A percentile compares a stretch with the other conserved stretches of the same genome.
Conservation (phyloP, 2,797 vertebrate genomes). For the Pitangus sulphuratus region DNA sequence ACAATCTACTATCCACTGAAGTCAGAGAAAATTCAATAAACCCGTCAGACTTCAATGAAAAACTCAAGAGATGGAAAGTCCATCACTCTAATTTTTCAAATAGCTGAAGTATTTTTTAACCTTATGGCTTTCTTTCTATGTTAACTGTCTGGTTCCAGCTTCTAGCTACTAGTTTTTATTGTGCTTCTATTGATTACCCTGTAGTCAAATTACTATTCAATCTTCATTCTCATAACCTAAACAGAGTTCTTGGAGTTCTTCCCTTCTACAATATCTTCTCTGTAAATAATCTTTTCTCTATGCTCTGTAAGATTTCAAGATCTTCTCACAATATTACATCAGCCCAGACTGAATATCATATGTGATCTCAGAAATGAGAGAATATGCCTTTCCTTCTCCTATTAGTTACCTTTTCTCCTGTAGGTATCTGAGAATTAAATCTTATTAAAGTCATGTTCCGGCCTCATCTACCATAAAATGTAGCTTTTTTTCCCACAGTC, state of each 20-base stretch:
- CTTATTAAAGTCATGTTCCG: background rate
- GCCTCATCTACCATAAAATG: background rate
- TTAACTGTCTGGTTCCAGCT: background rate
- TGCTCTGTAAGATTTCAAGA: background rate
- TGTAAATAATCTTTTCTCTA: background rate
- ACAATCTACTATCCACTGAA: background rate
- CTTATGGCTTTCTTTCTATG: background rate
- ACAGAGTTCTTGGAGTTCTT: background rate
- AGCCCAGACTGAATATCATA: background rate
- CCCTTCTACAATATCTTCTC: background rate
- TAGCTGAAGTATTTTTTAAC: background rate
- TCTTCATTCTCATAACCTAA: background rate
- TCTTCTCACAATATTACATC: background rate
- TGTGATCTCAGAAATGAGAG: background rate
- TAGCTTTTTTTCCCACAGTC: background rate
- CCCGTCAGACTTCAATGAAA: background rate
- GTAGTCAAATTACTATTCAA: background rate
- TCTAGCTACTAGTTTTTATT: background rate
- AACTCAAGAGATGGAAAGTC: background rate
- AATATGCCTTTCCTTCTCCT: background rate
- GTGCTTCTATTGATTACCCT: background rate
- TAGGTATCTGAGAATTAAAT: background rate
- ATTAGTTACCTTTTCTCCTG: fast-evolving
- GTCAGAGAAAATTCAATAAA: background rate
- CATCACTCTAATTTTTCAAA: background rate